Percentiles rank a stretch among this genome's conserved stretches.
Conservation (phyloP, 2,888 invertebrate genomes). For the Lasioglossum leucozonium region DNA sequence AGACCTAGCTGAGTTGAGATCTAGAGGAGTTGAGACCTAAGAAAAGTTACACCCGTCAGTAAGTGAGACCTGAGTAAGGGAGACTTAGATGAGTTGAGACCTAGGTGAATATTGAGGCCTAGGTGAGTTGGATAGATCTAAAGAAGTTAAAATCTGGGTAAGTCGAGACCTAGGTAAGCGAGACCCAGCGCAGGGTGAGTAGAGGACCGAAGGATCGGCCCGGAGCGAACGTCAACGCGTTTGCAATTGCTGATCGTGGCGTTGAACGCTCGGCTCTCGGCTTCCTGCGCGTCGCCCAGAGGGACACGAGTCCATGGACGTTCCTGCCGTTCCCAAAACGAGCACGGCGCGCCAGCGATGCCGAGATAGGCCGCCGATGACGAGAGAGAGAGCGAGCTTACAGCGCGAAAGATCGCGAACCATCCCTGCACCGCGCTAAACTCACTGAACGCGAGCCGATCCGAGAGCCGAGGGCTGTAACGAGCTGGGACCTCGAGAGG, state of each 20-base stretch:
- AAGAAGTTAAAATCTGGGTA: too few species aligned
- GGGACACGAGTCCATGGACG: not conserved
- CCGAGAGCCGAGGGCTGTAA: constrained; percentile 8
- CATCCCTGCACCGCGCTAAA: constrained; percentile 2
- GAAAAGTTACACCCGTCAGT: too few species aligned
- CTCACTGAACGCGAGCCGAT: constrained; percentile 51
- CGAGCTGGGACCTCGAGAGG: not conserved
- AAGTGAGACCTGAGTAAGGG: too few species aligned
- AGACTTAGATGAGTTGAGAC: too few species aligned
- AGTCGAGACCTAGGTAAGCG: too few species aligned
- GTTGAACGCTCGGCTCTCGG: not conserved
- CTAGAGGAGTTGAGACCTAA: too few species aligned
- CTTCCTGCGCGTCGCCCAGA: not conserved
- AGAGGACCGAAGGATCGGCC: not conserved
- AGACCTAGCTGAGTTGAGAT: too few species aligned
- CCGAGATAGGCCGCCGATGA: not conserved
- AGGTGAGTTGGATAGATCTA: too few species aligned
- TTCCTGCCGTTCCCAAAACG: not conserved
- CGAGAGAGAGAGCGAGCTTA: not conserved
- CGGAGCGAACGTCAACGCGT: not conserved
- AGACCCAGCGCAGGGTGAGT: not conserved
- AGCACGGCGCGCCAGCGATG: constrained; percentile 1
- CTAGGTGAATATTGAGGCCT: too few species aligned
- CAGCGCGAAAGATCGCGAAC: constrained; percentile 1
- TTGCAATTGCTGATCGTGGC: not conserved